Evolutionary conservation across 2,113 vertebrate genomes (phyloP).

Genomic region (Xyliphius kryptos): DNA sequence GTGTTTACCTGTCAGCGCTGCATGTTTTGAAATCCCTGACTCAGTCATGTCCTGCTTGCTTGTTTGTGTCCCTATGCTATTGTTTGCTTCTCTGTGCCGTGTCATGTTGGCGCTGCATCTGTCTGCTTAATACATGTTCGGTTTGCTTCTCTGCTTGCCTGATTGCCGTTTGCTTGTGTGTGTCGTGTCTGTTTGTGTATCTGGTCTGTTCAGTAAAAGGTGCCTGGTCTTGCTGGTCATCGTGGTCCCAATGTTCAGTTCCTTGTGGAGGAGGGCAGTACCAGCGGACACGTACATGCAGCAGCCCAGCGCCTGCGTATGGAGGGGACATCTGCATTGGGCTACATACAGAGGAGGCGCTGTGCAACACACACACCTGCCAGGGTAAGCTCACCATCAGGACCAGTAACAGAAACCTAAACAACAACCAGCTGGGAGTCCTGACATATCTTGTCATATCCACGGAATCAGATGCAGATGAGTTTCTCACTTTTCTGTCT

Average conservation of each 20-base stretch:
- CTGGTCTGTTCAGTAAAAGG: slow-evolving; percentile 73
- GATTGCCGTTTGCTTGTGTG: slow-evolving; percentile 36
- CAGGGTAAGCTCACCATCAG: slow-evolving; percentile 68
- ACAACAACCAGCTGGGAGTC: slow-evolving; percentile 5
- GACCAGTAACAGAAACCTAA: not conserved
- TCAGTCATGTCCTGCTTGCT: too few species aligned
- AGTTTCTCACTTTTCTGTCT: not conserved
- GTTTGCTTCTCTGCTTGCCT: slow-evolving; percentile 33
- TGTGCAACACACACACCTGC: slow-evolving; percentile 89
- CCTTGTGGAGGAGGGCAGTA: slow-evolving; percentile 93
- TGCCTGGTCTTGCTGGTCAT: slow-evolving; percentile 94
- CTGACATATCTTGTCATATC: slow-evolving; percentile 21
- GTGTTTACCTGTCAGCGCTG: slow-evolving; percentile 25
- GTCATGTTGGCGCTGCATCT: slow-evolving; percentile 23
- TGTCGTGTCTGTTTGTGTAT: slow-evolving; percentile 38
- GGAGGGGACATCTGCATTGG: slow-evolving; percentile 95
- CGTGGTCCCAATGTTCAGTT: slow-evolving; percentile 92
- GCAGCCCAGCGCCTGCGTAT: slow-evolving; percentile 70
- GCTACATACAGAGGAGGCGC: slow-evolving; percentile 92
- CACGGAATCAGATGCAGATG: slow-evolving; percentile 27
- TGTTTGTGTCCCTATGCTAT: too few species aligned
- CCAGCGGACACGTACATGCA: slow-evolving; percentile 89
- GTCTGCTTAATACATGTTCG: slow-evolving; percentile 27
- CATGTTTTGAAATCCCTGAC: slow-evolving; percentile 7
- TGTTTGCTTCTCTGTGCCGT: slow-evolving; percentile 14